Evolutionary conservation across 1,140 invertebrate species (phyloP), one percentile per base, ranked within the genome.

Genomic region (Drosophila navojoa): DNA sequence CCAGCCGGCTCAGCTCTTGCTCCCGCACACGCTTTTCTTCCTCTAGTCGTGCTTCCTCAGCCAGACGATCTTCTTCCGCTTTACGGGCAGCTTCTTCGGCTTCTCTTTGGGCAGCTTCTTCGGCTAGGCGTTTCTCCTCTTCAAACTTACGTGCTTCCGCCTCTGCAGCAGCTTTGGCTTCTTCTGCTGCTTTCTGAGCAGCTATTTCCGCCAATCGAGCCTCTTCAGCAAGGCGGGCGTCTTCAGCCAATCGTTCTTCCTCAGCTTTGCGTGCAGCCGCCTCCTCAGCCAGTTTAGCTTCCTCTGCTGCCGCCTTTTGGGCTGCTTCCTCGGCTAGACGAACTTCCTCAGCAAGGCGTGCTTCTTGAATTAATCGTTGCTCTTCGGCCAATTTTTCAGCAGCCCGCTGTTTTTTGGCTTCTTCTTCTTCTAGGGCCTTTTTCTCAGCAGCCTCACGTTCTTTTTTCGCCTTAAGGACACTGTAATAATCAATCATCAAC

Each of bases 1-100:
- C 94, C 80, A 95, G 90, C 80, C 92, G 92, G 4, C 91, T 92
- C 13, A 94, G 80, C 81, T 94, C 93, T 66, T 94, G 93, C 72
- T 94, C 93, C 55, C 93, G 93, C 22, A 91, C 92, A 73, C 94
- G 94, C 91, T 94, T 94, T 44, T 94, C 94, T 91, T 93, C 92
- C 13, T 93, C 94, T 58, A 93, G 77, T 5, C 92, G 91, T 1
- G 93, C 92, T 75, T 94, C 93, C 57, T 93, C 92, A 19, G 89
- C 93, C 91, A 92, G 93, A 81, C 91, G 93, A 4, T 93, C 94
- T 62, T 93, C 81, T 22, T 92, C 90, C 1, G 93, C 93, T 71
- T 94, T 93, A 78, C 94, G 93, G 25, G 92, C 90, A 15, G 92
- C 81, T 71, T 93, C 93, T 79, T 94, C 94, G 29, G 93, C 93